A percentile compares a stretch with the other conserved stretches of the same genome.
These are phyloP conservation scores for Lycodopsis pacificus DNA, from an alignment of 2,797 vertebrate genomes.

Conservation along the genomic window DNA sequence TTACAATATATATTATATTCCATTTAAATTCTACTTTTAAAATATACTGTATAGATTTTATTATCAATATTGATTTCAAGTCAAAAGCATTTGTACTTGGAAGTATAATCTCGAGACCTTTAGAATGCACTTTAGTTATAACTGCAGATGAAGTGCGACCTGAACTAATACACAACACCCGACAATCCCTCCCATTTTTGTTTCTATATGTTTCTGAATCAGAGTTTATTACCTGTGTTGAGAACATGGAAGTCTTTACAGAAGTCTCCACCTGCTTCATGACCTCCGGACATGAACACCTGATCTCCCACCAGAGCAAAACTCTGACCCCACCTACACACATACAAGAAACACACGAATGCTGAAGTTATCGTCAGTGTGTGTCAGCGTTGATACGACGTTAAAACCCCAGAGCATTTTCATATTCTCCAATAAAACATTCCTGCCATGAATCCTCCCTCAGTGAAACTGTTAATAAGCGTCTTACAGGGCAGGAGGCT, in stretches of 20 bases:
- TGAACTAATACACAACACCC: not conserved
- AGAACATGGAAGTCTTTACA: slow-evolving; percentile 79
- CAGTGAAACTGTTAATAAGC: not conserved
- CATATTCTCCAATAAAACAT: not conserved
- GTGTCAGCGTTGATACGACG: not conserved
- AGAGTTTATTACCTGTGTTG: slow-evolving; percentile 75
- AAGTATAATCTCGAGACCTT: not conserved
- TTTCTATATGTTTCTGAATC: not conserved
- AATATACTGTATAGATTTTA: not conserved
- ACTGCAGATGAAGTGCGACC: not conserved
- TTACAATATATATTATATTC: not conserved
- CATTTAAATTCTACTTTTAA: not conserved
- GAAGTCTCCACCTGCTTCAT: slow-evolving; percentile 64
- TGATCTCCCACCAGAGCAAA: slow-evolving; percentile 78
- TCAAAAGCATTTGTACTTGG: not conserved
- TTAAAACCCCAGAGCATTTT: not conserved
- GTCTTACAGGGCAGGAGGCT: slow-evolving; percentile 78
- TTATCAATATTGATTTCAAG: not conserved
- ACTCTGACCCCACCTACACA: slow-evolving; percentile 75
- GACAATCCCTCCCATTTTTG: not conserved
- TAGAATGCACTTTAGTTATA: not conserved
- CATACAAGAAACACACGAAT: slow-evolving; percentile 1
- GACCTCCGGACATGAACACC: slow-evolving; percentile 84
- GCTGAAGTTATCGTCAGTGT: not conserved
- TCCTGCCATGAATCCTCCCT: not conserved